phyloP scores from a whole-genome alignment of 2,888 invertebrate genomes.

The Abrostola triplasia region DNA sequence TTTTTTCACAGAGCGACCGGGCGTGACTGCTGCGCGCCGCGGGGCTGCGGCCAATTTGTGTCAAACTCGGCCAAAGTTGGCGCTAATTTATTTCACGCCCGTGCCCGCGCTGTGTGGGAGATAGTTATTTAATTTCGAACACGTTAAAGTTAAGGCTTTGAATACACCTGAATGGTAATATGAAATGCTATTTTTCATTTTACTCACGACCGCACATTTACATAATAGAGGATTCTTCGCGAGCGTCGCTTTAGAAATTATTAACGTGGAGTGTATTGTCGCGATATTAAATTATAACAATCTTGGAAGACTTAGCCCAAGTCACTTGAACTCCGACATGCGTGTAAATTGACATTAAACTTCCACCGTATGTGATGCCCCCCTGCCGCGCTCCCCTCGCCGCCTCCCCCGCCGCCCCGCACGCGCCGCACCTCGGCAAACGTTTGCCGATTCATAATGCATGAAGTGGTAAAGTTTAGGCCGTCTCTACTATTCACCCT shows the following conservation, averaged over 20 bases:
- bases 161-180: slow-evolving; percentile 15
- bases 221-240: background rate
- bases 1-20: slow-evolving; percentile 27
- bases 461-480: slow-evolving; percentile 57
- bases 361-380: slow-evolving; percentile 39
- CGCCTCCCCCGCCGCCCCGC: slow-evolving; percentile 13
- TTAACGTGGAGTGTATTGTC: slow-evolving; percentile 32
- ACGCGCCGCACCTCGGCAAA: slow-evolving; percentile 54
- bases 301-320: slow-evolving; percentile 46
- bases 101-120: slow-evolving; percentile 48
- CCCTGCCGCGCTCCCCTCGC: background rate
- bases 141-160: slow-evolving; percentile 36
- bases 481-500: slow-evolving; percentile 47
- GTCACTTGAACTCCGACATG: slow-evolving; percentile 52
- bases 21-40: slow-evolving; percentile 8
- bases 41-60: slow-evolving; percentile 51
- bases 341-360: slow-evolving; percentile 60
- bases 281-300: slow-evolving; percentile 55
- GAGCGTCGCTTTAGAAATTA: slow-evolving; percentile 5
- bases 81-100: slow-evolving; percentile 59
- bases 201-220: slow-evolving; percentile 6
- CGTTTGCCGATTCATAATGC: slow-evolving; percentile 61
- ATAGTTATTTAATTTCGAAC: slow-evolving; percentile 63
- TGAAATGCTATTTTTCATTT: slow-evolving; percentile 22
- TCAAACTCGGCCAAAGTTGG: slow-evolving; percentile 58